Base-by-base conservation (phyloP, 2,888 invertebrate genomes). In the Neoascia interrupta region DNA sequence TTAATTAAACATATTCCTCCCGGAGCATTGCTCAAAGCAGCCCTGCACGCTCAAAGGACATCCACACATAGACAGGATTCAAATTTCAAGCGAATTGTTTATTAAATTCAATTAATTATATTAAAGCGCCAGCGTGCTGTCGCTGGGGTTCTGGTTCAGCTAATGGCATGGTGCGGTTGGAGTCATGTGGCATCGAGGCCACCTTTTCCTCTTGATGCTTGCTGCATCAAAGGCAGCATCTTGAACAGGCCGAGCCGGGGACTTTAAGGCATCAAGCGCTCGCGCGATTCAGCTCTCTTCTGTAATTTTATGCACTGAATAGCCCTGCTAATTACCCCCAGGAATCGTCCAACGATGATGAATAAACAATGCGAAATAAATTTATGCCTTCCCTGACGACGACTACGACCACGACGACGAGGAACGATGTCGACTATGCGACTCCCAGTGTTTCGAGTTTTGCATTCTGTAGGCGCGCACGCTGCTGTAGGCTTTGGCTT, bases 291-390 rank as follows among this genome's bases (percentile, higher is more conserved):
- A 11, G 34, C 28, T 45, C 8, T 56, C 36, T 56, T 53, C 18
- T 31, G 70, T 76, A 76, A 64, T 76, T 76, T 64, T 58, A 76
- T 76, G 76, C 70, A 70, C 76, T 70, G 64, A 76, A 76, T 76
- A 60, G 64, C 70, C 64, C 18, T 36, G 64, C 53, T 76, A 76
- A 76, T 76, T 76, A 70, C 76, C 76, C 76, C 36, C 58, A 76
- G 64, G 70, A 70, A 76, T 70, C 76, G 45, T 64, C 76, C 56
- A 76, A 70, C 56, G 51, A 58, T 58, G 76, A 70, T 76, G 70
- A 76, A 70, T 76, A 76, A 49, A 76, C 75, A 76, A 76, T 76
- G 70, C 8, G 43, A 58, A 63, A 69, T 63, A 56, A 75, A 69
- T 58, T n/a, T 64, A 58, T 64, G 15, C 53, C 43, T 43, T 51